These are phyloP conservation scores for Euwallacea fornicatus DNA, from an alignment of 1,140 invertebrate species.

Conservation along the genomic window DNA sequence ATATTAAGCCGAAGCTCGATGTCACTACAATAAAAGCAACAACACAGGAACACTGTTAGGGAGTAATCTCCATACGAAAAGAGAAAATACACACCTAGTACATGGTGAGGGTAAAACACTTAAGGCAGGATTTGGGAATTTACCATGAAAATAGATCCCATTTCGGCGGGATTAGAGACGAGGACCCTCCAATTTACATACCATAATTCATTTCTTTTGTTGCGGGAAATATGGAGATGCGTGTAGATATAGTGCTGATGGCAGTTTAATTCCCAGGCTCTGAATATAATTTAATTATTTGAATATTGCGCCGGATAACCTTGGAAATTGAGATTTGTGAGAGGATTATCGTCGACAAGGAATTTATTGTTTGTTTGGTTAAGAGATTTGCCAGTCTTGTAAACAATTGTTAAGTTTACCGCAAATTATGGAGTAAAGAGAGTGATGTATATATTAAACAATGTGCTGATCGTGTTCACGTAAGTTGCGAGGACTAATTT, in stretches of 20 bases:
- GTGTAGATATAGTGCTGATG: slow-evolving; percentile 30
- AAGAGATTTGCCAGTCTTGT: too few relatives aligned
- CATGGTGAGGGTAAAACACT: slow-evolving; percentile 15
- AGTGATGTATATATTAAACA: too few relatives aligned
- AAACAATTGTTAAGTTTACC: too few relatives aligned
- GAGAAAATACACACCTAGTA: slow-evolving; percentile 1
- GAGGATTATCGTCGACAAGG: neutral
- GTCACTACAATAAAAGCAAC: neutral
- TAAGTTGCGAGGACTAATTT: too few relatives aligned
- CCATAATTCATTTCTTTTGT: slow-evolving; percentile 35
- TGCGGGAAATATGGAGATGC: slow-evolving; percentile 27
- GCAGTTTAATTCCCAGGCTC: slow-evolving; percentile 28
- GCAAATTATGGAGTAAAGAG: too few relatives aligned
- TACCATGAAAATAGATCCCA: slow-evolving; percentile 29
- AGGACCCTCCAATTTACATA: slow-evolving; percentile 31
- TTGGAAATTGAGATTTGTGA: slow-evolving; percentile 1
- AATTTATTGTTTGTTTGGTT: too few relatives aligned
- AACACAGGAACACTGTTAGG: too few relatives aligned
- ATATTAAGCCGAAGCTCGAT: neutral
- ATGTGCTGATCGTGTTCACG: too few relatives aligned
- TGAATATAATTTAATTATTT: slow-evolving; percentile 22
- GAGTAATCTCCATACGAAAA: neutral
- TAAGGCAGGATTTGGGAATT: slow-evolving; percentile 12
- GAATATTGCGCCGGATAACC: slow-evolving; percentile 11
- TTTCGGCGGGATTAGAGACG: slow-evolving; percentile 17